Evolutionary conservation across 2,888 invertebrate species (phyloP), one percentile per base, ranked within the genome.

Genomic region (Polydrusus cervinus): DNA sequence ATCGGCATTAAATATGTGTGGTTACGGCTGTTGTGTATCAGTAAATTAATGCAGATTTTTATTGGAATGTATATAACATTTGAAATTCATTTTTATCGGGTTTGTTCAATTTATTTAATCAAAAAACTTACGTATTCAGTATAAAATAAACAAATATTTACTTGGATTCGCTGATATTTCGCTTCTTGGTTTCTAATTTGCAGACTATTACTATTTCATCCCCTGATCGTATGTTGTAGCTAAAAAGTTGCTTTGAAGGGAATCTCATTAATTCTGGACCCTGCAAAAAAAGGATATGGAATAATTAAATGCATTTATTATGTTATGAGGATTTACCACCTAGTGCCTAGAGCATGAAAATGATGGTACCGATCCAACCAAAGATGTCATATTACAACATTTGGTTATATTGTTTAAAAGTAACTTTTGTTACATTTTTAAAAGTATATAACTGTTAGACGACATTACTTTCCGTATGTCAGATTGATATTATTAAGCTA

Each of bases 201-300:
- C 92, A 93, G 86, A 96, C 95, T 77, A 97, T 93, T 79, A 96
- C 94, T 82, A 97, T 96, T 87, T 96, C 96, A 87, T 97, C 97
- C 11, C 96, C 97, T 74, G 94, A 93, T 79, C 93, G 90, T 77
- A 97, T 94, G 87, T 96, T 96, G 88, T 97, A 97, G 75, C 96
- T 95, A 87, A 97, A 97, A 20, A 97, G 90, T 86, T 94, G 95
- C 85, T 97, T 96, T 82, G 94, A 94, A 1, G 96, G 95, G 83
- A 92, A 96, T 81, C 92, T 92, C 94, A 97, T 95, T 86, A 95
- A 95, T 86, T 97, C 97, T 0, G 96, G 95, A 18, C 95, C 95
- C 90, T 92, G 89, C 25, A 89, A 84, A 77, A 77, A 71, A 67
- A 78, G 70, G 25, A 25, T 25, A 25, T 25, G 5, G 25, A 25